Percentiles rank a stretch among this genome's conserved stretches.
Conservation (phyloP, 2,888 invertebrate genomes). For the Cephus rjabovi region DNA sequence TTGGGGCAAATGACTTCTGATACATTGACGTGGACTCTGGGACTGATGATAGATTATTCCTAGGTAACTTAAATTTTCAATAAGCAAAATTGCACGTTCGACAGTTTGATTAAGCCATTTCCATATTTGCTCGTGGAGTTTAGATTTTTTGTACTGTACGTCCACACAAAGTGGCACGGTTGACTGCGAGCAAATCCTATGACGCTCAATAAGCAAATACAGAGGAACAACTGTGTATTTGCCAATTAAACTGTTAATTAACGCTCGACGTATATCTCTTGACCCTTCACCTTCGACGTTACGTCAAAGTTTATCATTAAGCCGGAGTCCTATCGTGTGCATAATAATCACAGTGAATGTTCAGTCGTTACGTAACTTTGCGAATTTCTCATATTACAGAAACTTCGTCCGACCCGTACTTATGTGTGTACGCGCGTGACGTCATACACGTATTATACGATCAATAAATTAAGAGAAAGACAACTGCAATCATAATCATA, state of each 20-base stretch:
- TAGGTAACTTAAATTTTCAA: neutral
- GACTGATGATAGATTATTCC: neutral
- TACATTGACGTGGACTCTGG: too few species aligned
- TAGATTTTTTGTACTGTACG: neutral
- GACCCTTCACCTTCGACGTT: neutral
- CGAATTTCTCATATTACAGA: neutral
- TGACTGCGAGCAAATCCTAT: neutral
- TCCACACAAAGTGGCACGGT: neutral
- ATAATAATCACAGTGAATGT: neutral
- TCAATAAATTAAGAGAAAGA: neutral
- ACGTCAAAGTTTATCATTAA: neutral
- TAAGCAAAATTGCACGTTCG: rapidly evolving
- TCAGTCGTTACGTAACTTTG: neutral
- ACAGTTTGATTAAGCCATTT: neutral
- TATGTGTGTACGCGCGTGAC: neutral
- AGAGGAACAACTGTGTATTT: neutral
- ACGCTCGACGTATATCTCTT: neutral
- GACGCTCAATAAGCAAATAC: neutral
- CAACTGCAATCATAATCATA: neutral
- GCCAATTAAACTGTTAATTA: neutral
- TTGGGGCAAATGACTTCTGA: neutral
- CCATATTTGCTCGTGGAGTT: neutral
- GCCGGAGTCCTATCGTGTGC: neutral
- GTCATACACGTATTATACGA: neutral
- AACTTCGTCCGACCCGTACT: neutral